Evolutionary conservation across 92 coral and sea anemone species (phyloP), one percentile per base, ranked within the genome.

Genomic region (Blastomussa wellsi): DNA sequence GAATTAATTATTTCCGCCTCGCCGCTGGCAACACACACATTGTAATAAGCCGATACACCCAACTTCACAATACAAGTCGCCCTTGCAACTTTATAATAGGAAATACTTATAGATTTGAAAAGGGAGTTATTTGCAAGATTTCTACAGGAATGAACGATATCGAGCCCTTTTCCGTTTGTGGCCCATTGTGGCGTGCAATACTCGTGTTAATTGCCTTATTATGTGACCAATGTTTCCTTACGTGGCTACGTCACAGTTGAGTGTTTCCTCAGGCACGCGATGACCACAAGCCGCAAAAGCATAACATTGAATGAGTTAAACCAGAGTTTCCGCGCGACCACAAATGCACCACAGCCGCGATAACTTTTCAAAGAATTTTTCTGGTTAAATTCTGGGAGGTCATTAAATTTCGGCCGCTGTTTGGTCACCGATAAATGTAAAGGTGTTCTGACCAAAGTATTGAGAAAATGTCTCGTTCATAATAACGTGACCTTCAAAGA

Each of bases 201-300:
- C 36, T 51, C 17, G 52, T 24, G 76, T 35, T 6, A 49, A 82
- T 82, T 82, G 47, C 37, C 86, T 70, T 69, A 22, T 73, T 44
- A 53, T 35, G 49, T 14, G 72, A 67, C 48, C 7, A 59, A 1
- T 32, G 41, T 33, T 64, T 47, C 47, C 38, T 37, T 28, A 13
- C 39, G 87, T 28, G 83, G 79, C 76, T 33, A 68, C 84, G 51
- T 87, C 89, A 74, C 92, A 80, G 75, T 53, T 67, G 75, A 75
- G 76, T 35, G 85, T 89, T 48, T 69, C 86, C 83, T 80, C 77
- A 79, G 79, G 72, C 80, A 79, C 87, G 73, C 80, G 78, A 76
- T 74, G 79, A 47, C 13, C 32, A 31, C 92, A 76, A 52, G 67
- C 72, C 53, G 74, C 82, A 52, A 68, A 80, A 62, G 82, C 86